Evolutionary conservation across 2,113 vertebrate genomes (phyloP).

Genomic region (Apteryx mantelli): DNA sequence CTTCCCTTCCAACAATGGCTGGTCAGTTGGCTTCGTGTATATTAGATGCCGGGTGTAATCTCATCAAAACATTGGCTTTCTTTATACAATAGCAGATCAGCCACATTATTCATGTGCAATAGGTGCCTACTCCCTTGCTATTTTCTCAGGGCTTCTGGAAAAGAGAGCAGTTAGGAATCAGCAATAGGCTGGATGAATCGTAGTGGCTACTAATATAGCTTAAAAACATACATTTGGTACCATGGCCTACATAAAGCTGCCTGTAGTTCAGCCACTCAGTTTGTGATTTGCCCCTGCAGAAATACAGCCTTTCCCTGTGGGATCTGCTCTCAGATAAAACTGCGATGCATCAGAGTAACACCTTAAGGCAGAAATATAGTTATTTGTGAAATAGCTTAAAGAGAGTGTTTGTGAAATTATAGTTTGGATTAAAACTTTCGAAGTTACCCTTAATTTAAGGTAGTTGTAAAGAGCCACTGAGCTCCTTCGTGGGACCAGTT

Average conservation of each 20-base stretch:
- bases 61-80: background rate
- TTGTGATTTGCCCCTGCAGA: background rate
- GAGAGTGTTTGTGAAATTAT: background rate
- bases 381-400: background rate
- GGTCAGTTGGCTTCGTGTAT: background rate
- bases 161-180: background rate
- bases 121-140: background rate
- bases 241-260: background rate
- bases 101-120: fast-evolving
- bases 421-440: background rate
- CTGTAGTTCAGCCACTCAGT: background rate
- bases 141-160: constrained; percentile 34
- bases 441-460: background rate
- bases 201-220: background rate
- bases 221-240: background rate
- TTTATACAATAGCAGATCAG: background rate
- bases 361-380: background rate
- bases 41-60: background rate
- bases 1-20: background rate
- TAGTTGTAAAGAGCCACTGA: background rate
- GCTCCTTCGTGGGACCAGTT: background rate
- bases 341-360: background rate
- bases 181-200: background rate
- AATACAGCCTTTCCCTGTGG: background rate
- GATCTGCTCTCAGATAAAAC: background rate